phyloP scores from a whole-genome alignment of 1,140 invertebrate species.

The Sipha flava region DNA sequence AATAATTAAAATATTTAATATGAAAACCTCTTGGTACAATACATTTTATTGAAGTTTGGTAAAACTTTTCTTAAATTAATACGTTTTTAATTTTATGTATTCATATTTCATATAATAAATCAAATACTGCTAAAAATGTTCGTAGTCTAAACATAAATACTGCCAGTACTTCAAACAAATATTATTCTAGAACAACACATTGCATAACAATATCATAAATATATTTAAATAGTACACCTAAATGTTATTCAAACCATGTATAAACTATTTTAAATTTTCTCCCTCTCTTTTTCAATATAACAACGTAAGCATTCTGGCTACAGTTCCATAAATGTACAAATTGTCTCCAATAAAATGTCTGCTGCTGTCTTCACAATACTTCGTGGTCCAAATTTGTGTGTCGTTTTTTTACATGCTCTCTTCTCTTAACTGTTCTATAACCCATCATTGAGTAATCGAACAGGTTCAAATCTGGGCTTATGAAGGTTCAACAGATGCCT shows the following conservation, averaged over 20 bases:
- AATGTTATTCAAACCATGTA: background rate
- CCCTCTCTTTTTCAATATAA: background rate
- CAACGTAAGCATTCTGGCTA: background rate
- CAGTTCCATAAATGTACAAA: background rate
- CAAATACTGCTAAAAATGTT: too few relatives aligned
- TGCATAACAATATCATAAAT: background rate
- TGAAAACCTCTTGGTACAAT: too few relatives aligned
- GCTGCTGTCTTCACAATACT: background rate
- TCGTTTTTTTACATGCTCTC: slow-evolving; percentile 33
- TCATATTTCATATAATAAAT: too few relatives aligned
- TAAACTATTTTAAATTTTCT: background rate
- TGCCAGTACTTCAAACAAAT: background rate
- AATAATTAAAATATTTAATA: too few relatives aligned
- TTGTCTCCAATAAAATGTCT: background rate
- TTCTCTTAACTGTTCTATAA: slow-evolving; percentile 1
- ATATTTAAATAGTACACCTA: too few relatives aligned
- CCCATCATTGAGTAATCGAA: slow-evolving; percentile 1
- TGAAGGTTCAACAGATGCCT: slow-evolving; percentile 1
- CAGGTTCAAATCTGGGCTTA: slow-evolving; percentile 20
- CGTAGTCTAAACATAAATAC: background rate
- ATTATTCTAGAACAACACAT: background rate
- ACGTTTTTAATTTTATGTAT: too few relatives aligned
- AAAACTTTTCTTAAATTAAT: too few relatives aligned
- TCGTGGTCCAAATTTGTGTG: background rate
- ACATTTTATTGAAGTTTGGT: too few relatives aligned